phyloP scores from a whole-genome alignment of 2,113 vertebrate genomes.

The Struthidea cinerea region DNA sequence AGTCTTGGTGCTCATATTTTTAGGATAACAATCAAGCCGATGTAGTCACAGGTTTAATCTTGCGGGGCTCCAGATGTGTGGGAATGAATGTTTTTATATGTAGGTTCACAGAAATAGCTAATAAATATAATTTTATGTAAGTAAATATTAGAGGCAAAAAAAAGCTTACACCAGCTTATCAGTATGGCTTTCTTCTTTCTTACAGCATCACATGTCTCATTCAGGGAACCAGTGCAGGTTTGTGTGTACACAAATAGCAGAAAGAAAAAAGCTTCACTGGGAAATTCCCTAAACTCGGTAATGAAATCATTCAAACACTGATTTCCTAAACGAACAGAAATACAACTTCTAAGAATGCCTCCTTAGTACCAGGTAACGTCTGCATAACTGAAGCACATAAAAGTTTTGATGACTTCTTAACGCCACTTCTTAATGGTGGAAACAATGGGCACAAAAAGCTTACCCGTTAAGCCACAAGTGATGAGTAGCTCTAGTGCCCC shows the following conservation, averaged over 20 bases:
- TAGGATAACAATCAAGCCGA: neutral
- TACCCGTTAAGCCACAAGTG: rapidly evolving
- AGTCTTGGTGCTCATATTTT: neutral
- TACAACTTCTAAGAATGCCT: neutral
- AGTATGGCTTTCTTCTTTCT: neutral
- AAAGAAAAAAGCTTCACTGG: neutral
- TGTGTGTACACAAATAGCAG: neutral
- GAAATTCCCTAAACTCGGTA: neutral
- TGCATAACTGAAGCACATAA: neutral
- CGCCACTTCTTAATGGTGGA: rapidly evolving
- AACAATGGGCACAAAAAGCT: neutral
- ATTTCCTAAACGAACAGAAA: neutral
- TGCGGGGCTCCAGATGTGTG: neutral
- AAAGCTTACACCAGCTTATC: neutral
- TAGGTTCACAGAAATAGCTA: neutral
- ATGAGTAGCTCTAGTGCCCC: neutral
- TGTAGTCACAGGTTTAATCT: neutral
- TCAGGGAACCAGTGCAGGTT: neutral
- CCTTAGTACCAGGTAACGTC: neutral
- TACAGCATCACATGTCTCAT: rapidly evolving
- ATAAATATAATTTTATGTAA: neutral
- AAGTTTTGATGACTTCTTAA: neutral
- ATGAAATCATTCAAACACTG: neutral
- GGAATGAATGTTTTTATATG: neutral
- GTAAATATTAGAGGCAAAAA: neutral